phyloP scores from a whole-genome alignment of 1,140 invertebrate genomes.

The Saccostrea echinata region DNA sequence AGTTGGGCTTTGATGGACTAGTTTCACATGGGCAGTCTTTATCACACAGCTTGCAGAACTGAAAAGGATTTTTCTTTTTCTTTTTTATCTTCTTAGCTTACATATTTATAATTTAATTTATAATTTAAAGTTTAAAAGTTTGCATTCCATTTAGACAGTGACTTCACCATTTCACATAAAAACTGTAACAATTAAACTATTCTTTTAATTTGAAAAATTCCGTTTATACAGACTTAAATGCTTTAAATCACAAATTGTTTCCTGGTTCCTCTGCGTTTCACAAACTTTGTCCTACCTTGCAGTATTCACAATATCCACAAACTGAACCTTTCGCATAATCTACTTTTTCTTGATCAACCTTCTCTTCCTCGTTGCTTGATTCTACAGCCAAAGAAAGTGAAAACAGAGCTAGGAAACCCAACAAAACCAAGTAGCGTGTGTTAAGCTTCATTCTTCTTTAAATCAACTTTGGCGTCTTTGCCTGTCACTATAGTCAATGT shows the following conservation, averaged over 20 bases:
- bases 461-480: background rate
- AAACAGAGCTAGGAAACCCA: background rate
- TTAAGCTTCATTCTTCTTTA: background rate
- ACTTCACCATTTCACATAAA: too few species aligned
- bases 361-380: background rate
- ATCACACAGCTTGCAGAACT: slow-evolving; percentile 77
- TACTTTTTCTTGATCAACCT: slow-evolving; percentile 15
- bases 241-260: too few species aligned
- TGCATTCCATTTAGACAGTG: too few species aligned
- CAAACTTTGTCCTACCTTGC: slow-evolving; percentile 1
- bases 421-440: background rate
- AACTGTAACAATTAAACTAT: too few species aligned
- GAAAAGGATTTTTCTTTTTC: slow-evolving; percentile 40
- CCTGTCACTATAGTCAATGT: background rate
- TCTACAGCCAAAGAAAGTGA: background rate
- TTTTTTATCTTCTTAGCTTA: too few species aligned
- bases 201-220: too few species aligned
- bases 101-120: too few species aligned
- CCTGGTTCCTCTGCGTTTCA: too few species aligned
- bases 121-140: too few species aligned
- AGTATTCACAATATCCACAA: slow-evolving; percentile 38
- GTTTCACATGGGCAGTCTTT: slow-evolving; percentile 76
- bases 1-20: slow-evolving; percentile 73
- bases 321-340: slow-evolving; percentile 36
- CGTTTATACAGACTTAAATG: too few species aligned